Percentiles rank a stretch among this genome's conserved stretches.
Conservation (phyloP, 2,113 vertebrate genomes). For the Coracopsis vasa region DNA sequence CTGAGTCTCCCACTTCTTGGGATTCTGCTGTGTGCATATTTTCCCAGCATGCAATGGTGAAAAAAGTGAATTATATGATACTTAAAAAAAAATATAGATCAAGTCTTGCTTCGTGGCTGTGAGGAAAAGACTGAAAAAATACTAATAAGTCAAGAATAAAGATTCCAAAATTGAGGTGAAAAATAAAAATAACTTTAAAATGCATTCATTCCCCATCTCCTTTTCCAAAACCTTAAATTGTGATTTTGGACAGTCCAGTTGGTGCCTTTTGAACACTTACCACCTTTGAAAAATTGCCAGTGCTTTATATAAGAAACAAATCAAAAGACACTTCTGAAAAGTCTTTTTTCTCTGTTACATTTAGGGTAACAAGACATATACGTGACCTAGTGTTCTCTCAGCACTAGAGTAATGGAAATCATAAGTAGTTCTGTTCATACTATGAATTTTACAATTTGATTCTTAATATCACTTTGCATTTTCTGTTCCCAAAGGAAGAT, state of each 20-base stretch:
- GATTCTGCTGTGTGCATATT: not conserved
- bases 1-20: not conserved
- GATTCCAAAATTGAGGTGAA: not conserved
- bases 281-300: not conserved
- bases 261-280: not conserved
- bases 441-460: not conserved
- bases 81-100: not conserved
- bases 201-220: not conserved
- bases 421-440: not conserved
- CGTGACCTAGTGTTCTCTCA: not conserved
- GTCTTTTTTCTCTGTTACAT: not conserved
- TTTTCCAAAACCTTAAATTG: not conserved
- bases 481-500: not conserved
- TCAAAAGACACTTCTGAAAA: not conserved
- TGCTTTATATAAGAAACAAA: not conserved
- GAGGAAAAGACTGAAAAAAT: not conserved
- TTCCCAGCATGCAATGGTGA: not conserved
- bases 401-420: not conserved
- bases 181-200: not conserved
- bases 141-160: not conserved
- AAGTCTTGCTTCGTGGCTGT: not conserved
- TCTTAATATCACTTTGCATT: not conserved
- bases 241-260: not conserved
- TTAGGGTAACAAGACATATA: not conserved
- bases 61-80: not conserved